Conservation (phyloP, 2,113 vertebrate genomes). For the Taxidea taxus region DNA sequence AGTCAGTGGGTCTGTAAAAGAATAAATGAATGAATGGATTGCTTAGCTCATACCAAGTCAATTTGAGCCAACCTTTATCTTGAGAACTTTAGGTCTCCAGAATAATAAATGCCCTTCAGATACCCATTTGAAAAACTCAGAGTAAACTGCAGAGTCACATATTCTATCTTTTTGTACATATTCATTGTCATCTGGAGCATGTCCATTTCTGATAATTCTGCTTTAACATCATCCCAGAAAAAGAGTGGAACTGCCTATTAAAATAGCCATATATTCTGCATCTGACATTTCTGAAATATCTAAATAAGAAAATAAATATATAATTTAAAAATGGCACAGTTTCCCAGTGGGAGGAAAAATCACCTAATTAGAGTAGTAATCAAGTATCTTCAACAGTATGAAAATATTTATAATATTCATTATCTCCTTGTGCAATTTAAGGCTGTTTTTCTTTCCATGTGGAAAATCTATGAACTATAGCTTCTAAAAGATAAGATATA, state of each 20-base stretch:
- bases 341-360: not conserved
- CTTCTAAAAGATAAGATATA: slow-evolving; percentile 29
- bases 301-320: not conserved
- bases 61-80: not conserved
- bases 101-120: slow-evolving; percentile 36
- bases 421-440: not conserved
- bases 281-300: slow-evolving; percentile 37
- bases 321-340: slow-evolving; percentile 26
- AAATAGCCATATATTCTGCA: slow-evolving; percentile 53
- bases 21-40: not conserved
- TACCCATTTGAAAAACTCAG: not conserved
- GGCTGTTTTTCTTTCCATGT: not conserved
- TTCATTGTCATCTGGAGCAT: slow-evolving; percentile 51
- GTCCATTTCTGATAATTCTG: slow-evolving; percentile 70
- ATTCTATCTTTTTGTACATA: slow-evolving; percentile 68
- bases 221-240: slow-evolving; percentile 65
- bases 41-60: not conserved
- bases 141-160: not conserved
- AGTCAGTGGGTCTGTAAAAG: not conserved
- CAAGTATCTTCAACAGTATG: not conserved
- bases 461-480: not conserved
- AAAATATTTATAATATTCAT: slow-evolving; percentile 21
- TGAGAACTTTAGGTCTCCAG: not conserved
- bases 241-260: slow-evolving; percentile 57
- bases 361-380: not conserved